Conservation (phyloP, 2,113 vertebrate genomes). For the Chaetura pelagica region DNA sequence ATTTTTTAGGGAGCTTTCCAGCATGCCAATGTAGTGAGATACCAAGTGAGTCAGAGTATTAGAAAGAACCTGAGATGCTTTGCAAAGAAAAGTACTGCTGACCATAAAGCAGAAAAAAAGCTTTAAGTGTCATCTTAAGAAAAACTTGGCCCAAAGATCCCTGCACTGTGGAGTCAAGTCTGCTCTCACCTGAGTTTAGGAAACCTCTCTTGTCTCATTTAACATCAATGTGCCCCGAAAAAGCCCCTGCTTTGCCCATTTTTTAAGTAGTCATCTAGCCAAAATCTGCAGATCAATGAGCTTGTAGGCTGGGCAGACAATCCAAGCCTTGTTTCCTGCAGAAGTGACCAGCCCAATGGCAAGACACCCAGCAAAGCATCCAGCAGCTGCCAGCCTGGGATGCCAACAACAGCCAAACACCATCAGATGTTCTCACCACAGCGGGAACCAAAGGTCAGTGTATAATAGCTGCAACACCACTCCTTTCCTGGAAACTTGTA, state of each 20-base stretch:
- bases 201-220: not conserved
- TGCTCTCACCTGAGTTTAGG: not conserved
- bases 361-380: not conserved
- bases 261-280: not conserved
- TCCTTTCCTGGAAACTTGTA: not conserved
- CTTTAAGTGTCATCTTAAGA: not conserved
- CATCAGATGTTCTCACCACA: not conserved
- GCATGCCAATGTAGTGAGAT: not conserved
- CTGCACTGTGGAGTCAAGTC: not conserved
- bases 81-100: not conserved
- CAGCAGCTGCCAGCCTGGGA: not conserved
- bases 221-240: not conserved
- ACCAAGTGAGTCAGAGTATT: not conserved
- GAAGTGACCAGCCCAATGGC: not conserved
- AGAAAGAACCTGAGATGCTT: not conserved
- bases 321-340: not conserved
- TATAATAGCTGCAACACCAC: not conserved
- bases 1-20: not conserved
- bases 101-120: not conserved
- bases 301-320: not conserved
- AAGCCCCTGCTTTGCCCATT: not conserved
- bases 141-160: not conserved
- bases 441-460: not conserved
- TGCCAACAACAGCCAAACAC: not conserved
- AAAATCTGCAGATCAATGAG: not conserved